phyloP scores from a whole-genome alignment of 1,140 invertebrate species.

The Stegodyphus mimosarum region DNA sequence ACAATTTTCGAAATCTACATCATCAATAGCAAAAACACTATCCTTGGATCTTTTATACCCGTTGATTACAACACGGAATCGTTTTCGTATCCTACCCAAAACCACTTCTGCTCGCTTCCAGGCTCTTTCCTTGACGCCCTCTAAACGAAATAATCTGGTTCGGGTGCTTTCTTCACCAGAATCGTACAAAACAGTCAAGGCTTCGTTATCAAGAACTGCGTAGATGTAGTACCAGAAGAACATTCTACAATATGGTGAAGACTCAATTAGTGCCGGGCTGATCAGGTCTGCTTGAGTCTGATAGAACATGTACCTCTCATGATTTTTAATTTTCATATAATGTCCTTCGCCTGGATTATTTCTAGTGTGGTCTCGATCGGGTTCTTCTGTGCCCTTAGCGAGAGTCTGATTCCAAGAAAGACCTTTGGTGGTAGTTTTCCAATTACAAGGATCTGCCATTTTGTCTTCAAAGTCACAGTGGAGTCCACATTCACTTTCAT shows the following conservation, averaged over 20 bases:
- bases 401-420: conserved; percentile 16
- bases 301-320: no score
- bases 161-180: background rate
- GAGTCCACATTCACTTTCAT: conserved; percentile 59
- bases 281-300: conserved; percentile 12
- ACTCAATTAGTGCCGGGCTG: conserved; percentile 46
- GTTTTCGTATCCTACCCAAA: conserved; percentile 54
- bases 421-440: background rate
- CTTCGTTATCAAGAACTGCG: background rate
- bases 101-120: conserved; percentile 47
- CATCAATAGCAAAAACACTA: conserved; percentile 48
- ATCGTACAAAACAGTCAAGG: conserved; percentile 31
- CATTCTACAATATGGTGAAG: conserved; percentile 36
- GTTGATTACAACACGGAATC: conserved; percentile 44
- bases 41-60: conserved; percentile 19
- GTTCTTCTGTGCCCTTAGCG: background rate
- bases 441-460: conserved; percentile 46
- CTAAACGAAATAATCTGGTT: conserved; percentile 30
- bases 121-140: background rate
- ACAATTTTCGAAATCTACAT: conserved; percentile 57
- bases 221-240: conserved; percentile 56
- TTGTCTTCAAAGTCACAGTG: conserved; percentile 55
- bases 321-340: conserved; percentile 37
- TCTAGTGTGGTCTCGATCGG: conserved; percentile 48
- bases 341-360: conserved; percentile 23